Base-by-base conservation (phyloP, 2,113 vertebrate genomes). In the Pseudonaja textilis region DNA sequence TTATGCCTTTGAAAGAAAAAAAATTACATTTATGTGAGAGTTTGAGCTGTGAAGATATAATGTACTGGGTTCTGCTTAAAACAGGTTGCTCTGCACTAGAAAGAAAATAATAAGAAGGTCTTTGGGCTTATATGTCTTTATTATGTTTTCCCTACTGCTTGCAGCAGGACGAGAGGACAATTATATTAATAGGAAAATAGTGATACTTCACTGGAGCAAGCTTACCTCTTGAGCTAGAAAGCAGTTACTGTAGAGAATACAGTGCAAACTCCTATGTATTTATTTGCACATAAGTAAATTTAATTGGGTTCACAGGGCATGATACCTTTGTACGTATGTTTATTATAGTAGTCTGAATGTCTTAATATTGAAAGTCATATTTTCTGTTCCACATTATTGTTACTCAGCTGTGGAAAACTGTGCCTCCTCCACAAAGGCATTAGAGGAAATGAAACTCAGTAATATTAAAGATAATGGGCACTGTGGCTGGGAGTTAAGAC, bases 1-100 rank as follows among this genome's bases (percentile, higher is more conserved):
- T 92, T 57, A 69, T 95, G 95, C 56, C 95, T 91, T 91, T 95
- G 92, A 95, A 95, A 93, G 90, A 26, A 61, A 61, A 89, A 96
- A 93, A 88, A 93, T 86, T 95, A n/a, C 56, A 64, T 93, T 93
- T 86, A 54, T 86, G 81, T 56, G 88, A 87, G 74, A 59, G 52
- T 86, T 85, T 52, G 50, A 57, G 61, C 81, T 90, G 54, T 25
- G 88, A 89, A 52, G 29, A 64, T 39, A 52, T 26, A 57, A 59
- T n/a, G 26, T 18, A 90, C 7, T 90, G 56, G 56, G 81, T 25
- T 57, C 56, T 90, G n/a, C 81, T 61, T 86, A 50, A 86, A 90
- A 87, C 18, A 25, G 81, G 81, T 57, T 87, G n/a, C 52, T 45
- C 47, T 52, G 18, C 11, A 64, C 86, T 54, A 64, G 57, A 64